Percentiles rank a stretch among this genome's conserved stretches.
These are phyloP conservation scores for Passer montanus DNA, from an alignment of 2,113 vertebrate species.

Conservation along the genomic window DNA sequence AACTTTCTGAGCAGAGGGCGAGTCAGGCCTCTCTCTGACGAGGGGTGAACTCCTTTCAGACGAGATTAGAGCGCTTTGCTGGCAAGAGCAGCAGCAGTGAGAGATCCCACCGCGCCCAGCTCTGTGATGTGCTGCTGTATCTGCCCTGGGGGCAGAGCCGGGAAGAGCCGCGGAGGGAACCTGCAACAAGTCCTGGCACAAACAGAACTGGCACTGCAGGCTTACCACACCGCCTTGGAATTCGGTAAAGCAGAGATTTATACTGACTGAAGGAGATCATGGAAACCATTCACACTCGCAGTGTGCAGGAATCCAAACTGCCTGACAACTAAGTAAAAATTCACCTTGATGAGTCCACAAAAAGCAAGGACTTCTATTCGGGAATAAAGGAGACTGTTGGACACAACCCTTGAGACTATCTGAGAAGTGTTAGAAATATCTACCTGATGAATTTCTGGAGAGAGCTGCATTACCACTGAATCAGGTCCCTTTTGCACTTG, in stretches of 20 bases:
- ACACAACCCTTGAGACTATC: not conserved
- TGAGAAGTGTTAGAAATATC: not conserved
- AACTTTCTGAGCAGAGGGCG: not conserved
- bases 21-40: not conserved
- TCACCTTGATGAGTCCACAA: not conserved
- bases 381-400: not conserved
- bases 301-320: not conserved
- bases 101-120: not conserved
- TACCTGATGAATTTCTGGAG: not conserved
- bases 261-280: not conserved
- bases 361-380: not conserved
- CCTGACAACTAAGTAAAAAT: not conserved
- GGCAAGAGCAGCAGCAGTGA: not conserved
- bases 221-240: not conserved
- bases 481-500: not conserved
- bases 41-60: not conserved
- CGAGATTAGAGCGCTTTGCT: not conserved
- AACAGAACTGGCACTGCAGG: not conserved
- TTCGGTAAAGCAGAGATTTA: not conserved
- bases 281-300: not conserved
- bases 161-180: not conserved
- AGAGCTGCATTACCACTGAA: not conserved
- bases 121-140: not conserved
- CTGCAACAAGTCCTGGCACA: not conserved
- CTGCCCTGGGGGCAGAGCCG: not conserved